Conservation (phyloP, 2,888 invertebrate genomes). For the Netelia fuscicornis region DNA sequence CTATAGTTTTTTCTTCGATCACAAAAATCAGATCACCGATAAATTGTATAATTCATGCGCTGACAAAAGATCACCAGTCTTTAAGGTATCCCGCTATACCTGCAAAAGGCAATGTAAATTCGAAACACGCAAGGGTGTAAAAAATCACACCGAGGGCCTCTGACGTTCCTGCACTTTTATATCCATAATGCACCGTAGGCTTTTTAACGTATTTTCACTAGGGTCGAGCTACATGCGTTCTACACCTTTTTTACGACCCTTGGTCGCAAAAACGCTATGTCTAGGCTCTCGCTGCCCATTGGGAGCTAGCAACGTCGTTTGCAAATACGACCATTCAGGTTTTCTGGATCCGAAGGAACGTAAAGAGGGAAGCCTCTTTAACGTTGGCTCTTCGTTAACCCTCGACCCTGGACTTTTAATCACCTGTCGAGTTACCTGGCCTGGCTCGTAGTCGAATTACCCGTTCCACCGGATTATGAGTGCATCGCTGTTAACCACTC, state of each 20-base stretch:
- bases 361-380: constrained; percentile 26
- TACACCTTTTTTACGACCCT: constrained; percentile 35
- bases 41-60: too few species aligned
- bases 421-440: constrained; percentile 56
- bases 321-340: constrained; percentile 19
- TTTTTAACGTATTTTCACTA: constrained; percentile 50
- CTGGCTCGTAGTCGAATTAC: constrained; percentile 37
- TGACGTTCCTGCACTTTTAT: constrained; percentile 48
- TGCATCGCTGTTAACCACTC: constrained; percentile 34
- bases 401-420: constrained; percentile 47
- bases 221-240: constrained; percentile 21
- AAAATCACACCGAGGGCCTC: constrained; percentile 12
- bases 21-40: too few species aligned
- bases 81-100: constrained; percentile 31
- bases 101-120: constrained; percentile 24
- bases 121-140: background rate
- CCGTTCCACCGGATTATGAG: constrained; percentile 38
- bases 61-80: background rate
- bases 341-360: constrained; percentile 39
- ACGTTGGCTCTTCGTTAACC: constrained; percentile 47
- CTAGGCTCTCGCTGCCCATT: constrained; percentile 40
- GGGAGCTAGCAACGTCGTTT: constrained; percentile 19
- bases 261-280: constrained; percentile 8
- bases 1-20: too few species aligned
- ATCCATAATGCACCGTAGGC: constrained; percentile 36